phyloP scores from a whole-genome alignment of 2,888 invertebrate species.

The Andrena praecox region DNA sequence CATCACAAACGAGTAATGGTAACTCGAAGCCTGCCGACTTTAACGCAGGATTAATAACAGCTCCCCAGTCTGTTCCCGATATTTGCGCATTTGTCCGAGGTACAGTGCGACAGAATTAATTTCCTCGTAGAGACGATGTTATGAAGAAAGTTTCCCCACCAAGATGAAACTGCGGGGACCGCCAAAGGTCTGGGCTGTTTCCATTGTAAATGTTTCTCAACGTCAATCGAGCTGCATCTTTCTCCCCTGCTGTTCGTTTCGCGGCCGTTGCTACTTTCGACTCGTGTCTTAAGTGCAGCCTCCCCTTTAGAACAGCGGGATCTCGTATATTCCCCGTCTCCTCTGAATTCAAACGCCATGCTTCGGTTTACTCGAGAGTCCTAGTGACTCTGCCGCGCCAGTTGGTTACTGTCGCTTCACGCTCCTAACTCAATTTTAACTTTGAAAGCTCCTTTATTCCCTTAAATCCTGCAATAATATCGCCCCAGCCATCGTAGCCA shows the following conservation, averaged over 20 bases:
- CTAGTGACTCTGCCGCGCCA: background rate
- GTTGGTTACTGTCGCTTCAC: slow-evolving; percentile 43
- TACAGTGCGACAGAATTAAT: background rate
- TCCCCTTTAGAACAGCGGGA: slow-evolving; percentile 10
- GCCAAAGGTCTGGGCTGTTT: background rate
- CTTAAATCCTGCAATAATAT: slow-evolving; percentile 47
- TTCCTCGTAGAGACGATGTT: background rate
- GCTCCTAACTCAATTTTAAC: slow-evolving; percentile 67
- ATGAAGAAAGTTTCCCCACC: slow-evolving; percentile 9
- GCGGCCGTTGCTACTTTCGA: slow-evolving; percentile 10
- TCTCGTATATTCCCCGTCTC: slow-evolving; percentile 23
- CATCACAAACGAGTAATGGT: no score
- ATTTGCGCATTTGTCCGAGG: background rate
- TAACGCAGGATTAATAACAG: no score
- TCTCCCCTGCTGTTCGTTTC: slow-evolving; percentile 7
- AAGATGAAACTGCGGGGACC: slow-evolving; percentile 3
- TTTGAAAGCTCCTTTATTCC: slow-evolving; percentile 62
- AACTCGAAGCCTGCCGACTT: no score
- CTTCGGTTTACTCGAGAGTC: slow-evolving; percentile 23
- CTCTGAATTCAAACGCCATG: slow-evolving; percentile 5
- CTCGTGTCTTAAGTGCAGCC: slow-evolving; percentile 10
- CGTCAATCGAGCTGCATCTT: slow-evolving; percentile 14
- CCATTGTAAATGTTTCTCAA: slow-evolving; percentile 3
- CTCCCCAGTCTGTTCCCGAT: background rate
- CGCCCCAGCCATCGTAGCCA: slow-evolving; percentile 28